Conservation (phyloP, 2,113 vertebrate species). For the Pithys albifrons region DNA sequence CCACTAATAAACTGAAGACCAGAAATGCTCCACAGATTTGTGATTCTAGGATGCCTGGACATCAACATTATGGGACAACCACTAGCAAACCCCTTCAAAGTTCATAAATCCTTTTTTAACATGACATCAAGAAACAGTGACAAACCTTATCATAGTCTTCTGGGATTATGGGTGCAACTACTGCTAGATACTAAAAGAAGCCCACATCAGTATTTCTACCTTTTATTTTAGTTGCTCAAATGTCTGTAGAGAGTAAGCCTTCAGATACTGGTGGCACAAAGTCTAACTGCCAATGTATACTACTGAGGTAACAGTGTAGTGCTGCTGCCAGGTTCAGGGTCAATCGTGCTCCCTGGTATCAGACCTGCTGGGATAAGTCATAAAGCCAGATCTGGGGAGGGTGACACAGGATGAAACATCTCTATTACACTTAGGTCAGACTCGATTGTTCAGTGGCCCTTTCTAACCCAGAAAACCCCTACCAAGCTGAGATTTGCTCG, state of each 20-base stretch:
- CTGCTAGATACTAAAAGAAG: not conserved
- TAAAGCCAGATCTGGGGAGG: not conserved
- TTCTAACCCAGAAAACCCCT: not conserved
- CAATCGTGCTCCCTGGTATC: not conserved
- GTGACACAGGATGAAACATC: not conserved
- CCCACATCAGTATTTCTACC: not conserved
- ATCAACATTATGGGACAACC: not conserved
- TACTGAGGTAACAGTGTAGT: not conserved
- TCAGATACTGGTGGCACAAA: not conserved
- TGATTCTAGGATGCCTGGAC: not conserved
- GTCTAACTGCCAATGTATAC: not conserved
- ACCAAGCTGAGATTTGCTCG: rapidly evolving
- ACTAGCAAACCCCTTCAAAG: not conserved
- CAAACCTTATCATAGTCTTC: not conserved
- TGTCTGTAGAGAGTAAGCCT: not conserved
- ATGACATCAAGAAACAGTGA: not conserved
- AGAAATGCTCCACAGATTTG: not conserved
- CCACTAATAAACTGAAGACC: not conserved
- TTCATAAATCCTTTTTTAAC: not conserved
- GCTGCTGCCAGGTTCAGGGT: not conserved
- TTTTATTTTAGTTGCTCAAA: not conserved
- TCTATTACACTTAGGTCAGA: not conserved
- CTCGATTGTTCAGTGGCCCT: rapidly evolving
- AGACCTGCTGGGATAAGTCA: not conserved
- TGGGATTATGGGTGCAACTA: not conserved